Percentiles rank a stretch among this genome's conserved stretches.
Evolutionary conservation across 2,888 invertebrate species (phyloP).

Genomic region (Plebejus argus): DNA sequence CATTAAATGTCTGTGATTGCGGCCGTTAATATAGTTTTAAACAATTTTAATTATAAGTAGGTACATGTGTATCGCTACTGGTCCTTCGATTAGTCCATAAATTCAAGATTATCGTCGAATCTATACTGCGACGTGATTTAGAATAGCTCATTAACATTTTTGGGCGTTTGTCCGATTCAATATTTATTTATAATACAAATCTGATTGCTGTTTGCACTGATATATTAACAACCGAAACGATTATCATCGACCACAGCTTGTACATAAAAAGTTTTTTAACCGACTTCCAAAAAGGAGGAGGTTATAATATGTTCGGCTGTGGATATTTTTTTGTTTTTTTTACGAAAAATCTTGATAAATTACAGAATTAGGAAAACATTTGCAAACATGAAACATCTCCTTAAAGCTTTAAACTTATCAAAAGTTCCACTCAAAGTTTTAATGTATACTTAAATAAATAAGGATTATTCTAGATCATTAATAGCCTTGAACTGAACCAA

Average conservation of each 20-base stretch:
- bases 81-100: background rate
- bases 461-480: no score
- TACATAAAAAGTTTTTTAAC: no score
- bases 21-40: background rate
- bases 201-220: constrained; percentile 8
- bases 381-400: background rate
- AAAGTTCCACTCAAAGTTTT: no score
- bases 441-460: no score
- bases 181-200: constrained; percentile 10
- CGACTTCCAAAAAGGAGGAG: no score
- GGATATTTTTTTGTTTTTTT: no score
- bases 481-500: no score
- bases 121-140: background rate
- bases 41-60: background rate
- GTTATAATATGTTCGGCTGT: no score
- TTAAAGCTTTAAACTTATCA: background rate
- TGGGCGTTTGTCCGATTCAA: background rate
- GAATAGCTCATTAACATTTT: constrained; percentile 1
- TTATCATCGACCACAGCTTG: background rate
- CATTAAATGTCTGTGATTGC: no score
- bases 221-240: background rate
- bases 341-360: background rate
- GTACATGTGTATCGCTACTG: background rate
- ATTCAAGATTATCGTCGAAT: background rate
- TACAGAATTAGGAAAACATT: background rate